phyloP scores from a whole-genome alignment of 1,140 invertebrate species.

The Nasonia longicornis region DNA sequence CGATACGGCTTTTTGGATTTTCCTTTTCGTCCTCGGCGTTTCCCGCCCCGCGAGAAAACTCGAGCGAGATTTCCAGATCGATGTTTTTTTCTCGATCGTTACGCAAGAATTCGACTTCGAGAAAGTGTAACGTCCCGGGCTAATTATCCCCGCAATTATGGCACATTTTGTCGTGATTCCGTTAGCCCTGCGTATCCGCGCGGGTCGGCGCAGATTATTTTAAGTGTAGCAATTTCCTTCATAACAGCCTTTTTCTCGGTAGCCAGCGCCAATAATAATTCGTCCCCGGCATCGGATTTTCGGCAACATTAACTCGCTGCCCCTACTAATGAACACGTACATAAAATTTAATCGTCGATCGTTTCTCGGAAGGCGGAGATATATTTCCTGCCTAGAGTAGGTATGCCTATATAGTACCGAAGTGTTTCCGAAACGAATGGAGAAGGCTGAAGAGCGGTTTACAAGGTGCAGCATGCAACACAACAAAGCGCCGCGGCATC shows the following conservation, averaged over 20 bases:
- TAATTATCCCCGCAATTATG: slow-evolving; percentile 14
- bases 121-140: slow-evolving; percentile 38
- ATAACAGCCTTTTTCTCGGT: slow-evolving; percentile 15
- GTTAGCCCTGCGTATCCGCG: background rate
- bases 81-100: background rate
- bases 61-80: too few species aligned
- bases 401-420: too few species aligned
- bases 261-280: background rate
- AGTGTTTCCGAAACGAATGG: too few species aligned
- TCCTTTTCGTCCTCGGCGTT: background rate
- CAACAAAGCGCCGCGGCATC: background rate
- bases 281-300: background rate
- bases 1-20: background rate
- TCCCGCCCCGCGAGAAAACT: too few species aligned
- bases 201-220: background rate
- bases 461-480: background rate
- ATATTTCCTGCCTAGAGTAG: background rate
- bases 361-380: background rate
- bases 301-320: background rate
- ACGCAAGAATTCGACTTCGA: background rate
- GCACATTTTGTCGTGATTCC: slow-evolving; percentile 7
- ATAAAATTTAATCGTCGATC: background rate
- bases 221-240: slow-evolving; percentile 29
- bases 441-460: too few species aligned
- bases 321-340: background rate